These are phyloP conservation scores for Loripinus fragilis DNA, from an alignment of 2,888 invertebrate species.

Conservation along the genomic window DNA sequence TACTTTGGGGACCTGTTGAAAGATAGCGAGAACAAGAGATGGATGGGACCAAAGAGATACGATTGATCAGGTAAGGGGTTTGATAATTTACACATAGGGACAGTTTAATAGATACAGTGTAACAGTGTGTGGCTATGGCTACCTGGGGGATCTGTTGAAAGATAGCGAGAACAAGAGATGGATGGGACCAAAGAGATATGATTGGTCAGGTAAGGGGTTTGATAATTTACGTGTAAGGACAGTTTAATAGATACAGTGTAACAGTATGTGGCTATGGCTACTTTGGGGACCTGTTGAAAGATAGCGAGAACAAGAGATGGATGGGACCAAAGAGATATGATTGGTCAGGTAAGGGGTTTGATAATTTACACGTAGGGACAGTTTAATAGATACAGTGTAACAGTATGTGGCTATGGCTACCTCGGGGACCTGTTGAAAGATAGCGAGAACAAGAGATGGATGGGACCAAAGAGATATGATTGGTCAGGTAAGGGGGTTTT, in stretches of 20 bases:
- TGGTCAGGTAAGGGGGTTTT: too few species aligned
- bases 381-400: conserved; percentile 89
- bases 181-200: conserved; percentile 94
- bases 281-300: conserved; percentile 91
- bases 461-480: conserved; percentile 93
- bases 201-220: too few species aligned
- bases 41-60: conserved; percentile 94
- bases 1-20: conserved; percentile 92
- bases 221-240: too few species aligned
- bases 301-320: conserved; percentile 92
- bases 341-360: too few species aligned
- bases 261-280: conserved; percentile 93
- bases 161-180: conserved; percentile 92
- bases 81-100: too few species aligned
- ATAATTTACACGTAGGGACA: too few species aligned
- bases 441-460: conserved; percentile 92
- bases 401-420: conserved; percentile 93
- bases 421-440: conserved; percentile 92
- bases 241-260: conserved; percentile 88
- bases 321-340: conserved; percentile 94
- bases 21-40: conserved; percentile 91
- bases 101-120: conserved; percentile 88
- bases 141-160: conserved; percentile 91
- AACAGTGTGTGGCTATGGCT: conserved; percentile 92
- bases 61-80: too few species aligned